phyloP scores from a whole-genome alignment of 2,888 invertebrate genomes.

The Agriopis leucophaearia region DNA sequence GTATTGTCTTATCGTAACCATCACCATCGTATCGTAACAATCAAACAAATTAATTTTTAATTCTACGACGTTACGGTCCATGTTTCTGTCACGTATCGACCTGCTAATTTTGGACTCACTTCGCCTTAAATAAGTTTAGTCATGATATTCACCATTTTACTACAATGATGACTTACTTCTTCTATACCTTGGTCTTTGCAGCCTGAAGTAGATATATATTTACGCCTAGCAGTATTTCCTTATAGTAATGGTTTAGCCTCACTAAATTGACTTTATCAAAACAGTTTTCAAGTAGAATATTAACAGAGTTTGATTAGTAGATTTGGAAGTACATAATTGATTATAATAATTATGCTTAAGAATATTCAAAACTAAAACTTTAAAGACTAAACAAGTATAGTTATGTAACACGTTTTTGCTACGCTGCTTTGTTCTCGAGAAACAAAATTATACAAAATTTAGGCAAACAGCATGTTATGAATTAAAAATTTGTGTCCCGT shows the following conservation, averaged over 20 bases:
- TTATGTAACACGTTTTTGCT: constrained; percentile 3
- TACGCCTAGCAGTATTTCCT: too few species aligned
- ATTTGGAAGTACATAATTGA: background rate
- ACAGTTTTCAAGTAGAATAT: background rate
- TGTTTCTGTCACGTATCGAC: too few species aligned
- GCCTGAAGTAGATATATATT: too few species aligned
- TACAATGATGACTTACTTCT: constrained; percentile 23
- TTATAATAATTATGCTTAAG: background rate
- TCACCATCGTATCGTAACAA: too few species aligned
- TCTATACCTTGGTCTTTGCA: background rate
- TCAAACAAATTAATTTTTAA: too few species aligned
- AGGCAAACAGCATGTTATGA: background rate
- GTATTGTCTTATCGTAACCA: too few species aligned
- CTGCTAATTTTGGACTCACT: too few species aligned
- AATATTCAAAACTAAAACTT: background rate
- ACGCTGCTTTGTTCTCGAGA: background rate
- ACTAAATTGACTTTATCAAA: too few species aligned
- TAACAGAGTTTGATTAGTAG: background rate
- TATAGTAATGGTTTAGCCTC: too few species aligned
- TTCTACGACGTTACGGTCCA: too few species aligned
- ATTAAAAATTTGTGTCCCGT: background rate
- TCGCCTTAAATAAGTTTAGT: constrained; percentile 43
- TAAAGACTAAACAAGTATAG: background rate
- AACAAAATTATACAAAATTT: background rate
- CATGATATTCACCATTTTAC: constrained; percentile 21